Percentiles rank a stretch among this genome's conserved stretches.
phyloP scores from a whole-genome alignment of 2,113 vertebrate genomes.

The Calyptomena viridis region DNA sequence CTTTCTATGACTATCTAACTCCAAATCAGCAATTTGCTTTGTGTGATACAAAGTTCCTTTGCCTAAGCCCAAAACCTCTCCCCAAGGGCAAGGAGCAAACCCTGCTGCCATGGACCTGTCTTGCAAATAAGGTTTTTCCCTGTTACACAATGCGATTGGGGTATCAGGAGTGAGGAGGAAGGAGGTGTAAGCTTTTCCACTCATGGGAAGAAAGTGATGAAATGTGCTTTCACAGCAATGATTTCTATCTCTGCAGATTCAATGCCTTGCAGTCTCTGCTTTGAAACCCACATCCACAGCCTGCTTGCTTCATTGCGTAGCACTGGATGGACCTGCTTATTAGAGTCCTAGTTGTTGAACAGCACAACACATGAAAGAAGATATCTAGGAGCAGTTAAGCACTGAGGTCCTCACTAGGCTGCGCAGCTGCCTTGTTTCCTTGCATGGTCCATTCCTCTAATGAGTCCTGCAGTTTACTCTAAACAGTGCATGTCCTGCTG shows the following conservation, averaged over 20 bases:
- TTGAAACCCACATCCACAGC: not conserved
- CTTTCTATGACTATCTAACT: slow-evolving; percentile 20
- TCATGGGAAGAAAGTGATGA: slow-evolving; percentile 14
- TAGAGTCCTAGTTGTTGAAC: not conserved
- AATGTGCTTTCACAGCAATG: slow-evolving; percentile 15
- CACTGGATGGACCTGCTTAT: not conserved
- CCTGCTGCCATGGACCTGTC: not conserved
- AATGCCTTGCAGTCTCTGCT: not conserved
- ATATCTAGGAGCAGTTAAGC: not conserved
- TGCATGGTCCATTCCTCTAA: not conserved
- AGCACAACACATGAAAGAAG: not conserved
- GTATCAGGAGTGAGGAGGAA: not conserved
- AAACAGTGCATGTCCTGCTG: not conserved
- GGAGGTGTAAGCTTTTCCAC: slow-evolving; percentile 17
- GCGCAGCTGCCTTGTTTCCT: not conserved
- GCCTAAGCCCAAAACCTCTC: not conserved
- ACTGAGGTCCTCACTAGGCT: not conserved
- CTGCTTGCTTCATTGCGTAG: not conserved
- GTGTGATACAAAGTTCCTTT: not conserved
- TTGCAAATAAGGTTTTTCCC: not conserved
- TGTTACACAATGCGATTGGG: not conserved
- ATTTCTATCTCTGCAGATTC: not conserved
- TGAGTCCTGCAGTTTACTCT: not conserved
- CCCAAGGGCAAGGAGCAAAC: not conserved
- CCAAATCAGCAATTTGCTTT: slow-evolving; percentile 43